phyloP scores from a whole-genome alignment of 2,888 invertebrate species.

The Marronus borbonicus region DNA sequence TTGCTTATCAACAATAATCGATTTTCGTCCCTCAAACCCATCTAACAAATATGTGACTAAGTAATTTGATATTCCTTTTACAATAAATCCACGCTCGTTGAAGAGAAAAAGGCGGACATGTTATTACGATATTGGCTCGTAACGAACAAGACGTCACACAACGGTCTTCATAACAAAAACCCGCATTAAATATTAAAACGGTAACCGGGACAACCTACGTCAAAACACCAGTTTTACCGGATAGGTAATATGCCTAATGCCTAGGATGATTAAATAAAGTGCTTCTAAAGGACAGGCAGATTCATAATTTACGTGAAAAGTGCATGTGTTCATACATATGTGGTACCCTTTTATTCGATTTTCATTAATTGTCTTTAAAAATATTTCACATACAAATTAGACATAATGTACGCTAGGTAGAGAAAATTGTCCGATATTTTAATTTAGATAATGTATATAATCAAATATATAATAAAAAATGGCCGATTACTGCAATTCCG shows the following conservation, averaged over 20 bases:
- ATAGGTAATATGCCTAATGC: constrained; percentile 12
- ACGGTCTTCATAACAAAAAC: constrained; percentile 25
- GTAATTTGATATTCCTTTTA: constrained; percentile 27
- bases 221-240: constrained; percentile 24
- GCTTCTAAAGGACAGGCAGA: constrained; percentile 6
- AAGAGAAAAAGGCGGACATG: not conserved
- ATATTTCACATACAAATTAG: not conserved
- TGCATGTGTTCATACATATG: not conserved
- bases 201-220: constrained; percentile 33
- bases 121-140: constrained; percentile 27
- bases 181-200: constrained; percentile 36
- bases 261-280: constrained; percentile 37
- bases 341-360: too few relatives aligned
- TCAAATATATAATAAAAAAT: too few relatives aligned
- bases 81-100: constrained; percentile 26
- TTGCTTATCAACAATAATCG: not conserved
- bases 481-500: too few relatives aligned
- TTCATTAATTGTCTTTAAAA: too few relatives aligned
- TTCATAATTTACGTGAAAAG: not conserved
- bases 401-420: not conserved
- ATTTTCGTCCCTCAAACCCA: not conserved
- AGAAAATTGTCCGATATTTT: not conserved
- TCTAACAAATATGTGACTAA: constrained; percentile 5
- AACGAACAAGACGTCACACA: not conserved
- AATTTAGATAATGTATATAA: too few relatives aligned